Evolutionary conservation across 1,140 invertebrate species (phyloP).

Genomic region (Fragariocoptes setiger): DNA sequence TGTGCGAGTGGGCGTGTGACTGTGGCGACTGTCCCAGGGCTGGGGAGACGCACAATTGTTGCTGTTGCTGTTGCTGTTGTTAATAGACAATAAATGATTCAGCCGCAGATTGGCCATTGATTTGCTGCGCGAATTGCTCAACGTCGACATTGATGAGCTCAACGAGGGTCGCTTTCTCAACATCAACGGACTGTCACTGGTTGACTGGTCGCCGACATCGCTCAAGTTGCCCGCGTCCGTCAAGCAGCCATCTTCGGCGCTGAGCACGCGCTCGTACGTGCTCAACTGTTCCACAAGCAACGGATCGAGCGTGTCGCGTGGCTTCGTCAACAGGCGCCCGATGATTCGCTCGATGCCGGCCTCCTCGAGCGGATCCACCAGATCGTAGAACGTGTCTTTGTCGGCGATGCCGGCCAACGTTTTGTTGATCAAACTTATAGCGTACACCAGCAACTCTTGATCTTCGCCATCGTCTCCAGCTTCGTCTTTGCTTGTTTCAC

Average conservation of each 20-base stretch:
- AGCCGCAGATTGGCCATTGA: too few relatives aligned
- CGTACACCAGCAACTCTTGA: conserved; percentile 75
- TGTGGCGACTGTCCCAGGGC: conserved; percentile 6
- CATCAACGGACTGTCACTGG: too few relatives aligned
- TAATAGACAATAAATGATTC: too few relatives aligned
- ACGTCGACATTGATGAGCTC: too few relatives aligned
- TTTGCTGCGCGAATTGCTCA: too few relatives aligned
- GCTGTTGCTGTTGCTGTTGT: too few relatives aligned
- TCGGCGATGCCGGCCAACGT: conserved; percentile 78
- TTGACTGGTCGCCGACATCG: too few relatives aligned
- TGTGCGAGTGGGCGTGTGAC: conserved; percentile 9
- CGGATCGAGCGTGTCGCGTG: conserved; percentile 66
- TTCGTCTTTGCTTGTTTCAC: too few relatives aligned
- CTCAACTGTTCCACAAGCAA: conserved; percentile 53
- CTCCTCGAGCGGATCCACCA: conserved; percentile 78
- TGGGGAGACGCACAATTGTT: too few relatives aligned
- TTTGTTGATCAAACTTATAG: conserved; percentile 84
- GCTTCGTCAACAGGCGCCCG: conserved; percentile 64
- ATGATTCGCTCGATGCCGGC: conserved; percentile 78
- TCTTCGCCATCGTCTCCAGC: conserved; percentile 77
- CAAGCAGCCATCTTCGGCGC: too few relatives aligned
- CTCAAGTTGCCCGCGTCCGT: too few relatives aligned
- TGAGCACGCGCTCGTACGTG: conserved; percentile 68
- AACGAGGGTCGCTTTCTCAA: too few relatives aligned
- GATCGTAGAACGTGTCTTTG: conserved; percentile 90